A percentile compares a stretch with the other conserved stretches of the same genome.
Evolutionary conservation across 92 coral and sea anemone genomes (phyloP).

Genomic region (Epizoanthus illoricatus): DNA sequence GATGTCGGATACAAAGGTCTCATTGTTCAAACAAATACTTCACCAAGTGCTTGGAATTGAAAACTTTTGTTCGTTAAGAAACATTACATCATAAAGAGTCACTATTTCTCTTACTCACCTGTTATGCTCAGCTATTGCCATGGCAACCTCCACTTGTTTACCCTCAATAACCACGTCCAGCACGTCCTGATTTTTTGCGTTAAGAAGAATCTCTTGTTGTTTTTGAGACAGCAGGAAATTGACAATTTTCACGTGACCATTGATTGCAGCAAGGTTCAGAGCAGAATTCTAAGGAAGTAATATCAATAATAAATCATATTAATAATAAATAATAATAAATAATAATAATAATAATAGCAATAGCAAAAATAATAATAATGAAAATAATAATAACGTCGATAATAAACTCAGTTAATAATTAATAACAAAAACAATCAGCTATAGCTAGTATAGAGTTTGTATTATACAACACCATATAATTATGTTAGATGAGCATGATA

Average conservation of each 20-base stretch:
- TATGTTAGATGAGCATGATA: no score
- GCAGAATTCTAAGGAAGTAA: slow-evolving; percentile 65
- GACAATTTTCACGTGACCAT: slow-evolving; percentile 65
- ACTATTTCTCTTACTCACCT: slow-evolving; percentile 46
- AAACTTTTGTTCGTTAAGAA: no score
- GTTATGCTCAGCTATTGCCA: slow-evolving; percentile 74
- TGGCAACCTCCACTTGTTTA: slow-evolving; percentile 62
- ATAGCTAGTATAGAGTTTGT: no score
- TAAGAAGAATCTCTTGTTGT: slow-evolving; percentile 67
- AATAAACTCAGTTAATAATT: no score
- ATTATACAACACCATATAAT: no score
- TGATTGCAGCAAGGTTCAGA: slow-evolving; percentile 68
- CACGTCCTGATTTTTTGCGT: slow-evolving; percentile 67
- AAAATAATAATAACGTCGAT: no score
- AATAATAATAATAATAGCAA: neutral
- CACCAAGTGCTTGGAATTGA: no score
- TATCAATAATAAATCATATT: neutral
- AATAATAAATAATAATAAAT: neutral
- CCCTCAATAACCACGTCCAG: slow-evolving; percentile 65
- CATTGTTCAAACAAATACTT: no score
- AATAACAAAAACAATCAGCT: no score
- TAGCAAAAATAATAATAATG: no score
- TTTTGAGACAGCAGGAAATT: slow-evolving; percentile 55
- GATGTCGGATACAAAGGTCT: no score
- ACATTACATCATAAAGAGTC: no score